phyloP scores from a whole-genome alignment of 2,888 invertebrate genomes.

The Cephus spinipes region DNA sequence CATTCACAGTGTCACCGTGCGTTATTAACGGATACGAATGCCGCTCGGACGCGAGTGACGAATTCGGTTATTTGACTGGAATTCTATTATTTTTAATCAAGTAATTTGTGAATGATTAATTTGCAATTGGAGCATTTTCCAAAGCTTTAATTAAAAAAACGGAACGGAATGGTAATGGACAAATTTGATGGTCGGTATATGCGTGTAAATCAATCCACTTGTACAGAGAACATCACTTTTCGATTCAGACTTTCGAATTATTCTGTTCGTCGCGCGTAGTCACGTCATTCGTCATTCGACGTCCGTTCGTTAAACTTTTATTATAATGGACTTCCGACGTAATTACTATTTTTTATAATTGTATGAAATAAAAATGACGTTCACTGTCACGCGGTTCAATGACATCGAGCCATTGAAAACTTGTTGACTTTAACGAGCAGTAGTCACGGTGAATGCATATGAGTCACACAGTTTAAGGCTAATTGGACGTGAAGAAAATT shows the following conservation, averaged over 20 bases:
- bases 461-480: background rate
- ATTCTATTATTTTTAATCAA: background rate
- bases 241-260: background rate
- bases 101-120: background rate
- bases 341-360: background rate
- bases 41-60: background rate
- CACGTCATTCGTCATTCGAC: background rate
- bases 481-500: background rate
- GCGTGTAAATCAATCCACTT: background rate
- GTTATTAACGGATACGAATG: background rate
- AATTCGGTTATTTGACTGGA: background rate
- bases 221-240: background rate
- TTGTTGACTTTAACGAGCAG: background rate
- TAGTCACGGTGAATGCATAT: background rate
- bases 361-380: background rate
- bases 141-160: background rate
- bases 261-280: background rate
- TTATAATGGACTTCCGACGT: background rate
- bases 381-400: background rate
- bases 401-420: background rate
- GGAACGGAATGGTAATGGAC: background rate
- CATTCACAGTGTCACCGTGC: background rate
- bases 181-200: background rate
- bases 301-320: background rate
- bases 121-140: background rate